phyloP scores from a whole-genome alignment of 2,888 invertebrate species.

The Graphium colonna region DNA sequence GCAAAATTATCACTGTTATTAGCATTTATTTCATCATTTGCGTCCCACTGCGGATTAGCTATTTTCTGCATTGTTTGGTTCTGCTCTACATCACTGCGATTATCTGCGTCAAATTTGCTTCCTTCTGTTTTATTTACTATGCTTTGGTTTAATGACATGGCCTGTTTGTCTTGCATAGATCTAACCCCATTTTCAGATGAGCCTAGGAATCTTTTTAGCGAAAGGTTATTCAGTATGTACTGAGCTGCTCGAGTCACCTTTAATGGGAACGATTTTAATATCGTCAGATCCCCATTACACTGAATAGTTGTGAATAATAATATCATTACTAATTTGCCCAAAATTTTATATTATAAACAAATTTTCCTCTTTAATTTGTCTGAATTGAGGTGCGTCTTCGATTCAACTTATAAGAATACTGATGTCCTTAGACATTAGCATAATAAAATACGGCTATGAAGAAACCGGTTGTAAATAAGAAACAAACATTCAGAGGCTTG shows the following conservation, averaged over 20 bases:
- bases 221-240: conserved; percentile 1
- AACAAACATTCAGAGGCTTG: not conserved
- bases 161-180: not conserved
- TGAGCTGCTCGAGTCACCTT: not conserved
- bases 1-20: conserved; percentile 6
- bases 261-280: not conserved
- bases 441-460: not conserved
- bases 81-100: not conserved
- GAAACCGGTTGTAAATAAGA: not conserved
- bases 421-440: not conserved
- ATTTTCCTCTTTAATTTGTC: not conserved
- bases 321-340: not conserved
- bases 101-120: not conserved
- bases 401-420: not conserved
- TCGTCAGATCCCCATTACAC: conserved; percentile 4
- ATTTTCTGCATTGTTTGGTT: conserved; percentile 2
- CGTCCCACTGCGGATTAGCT: conserved; percentile 4
- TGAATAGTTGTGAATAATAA: conserved; percentile 2
- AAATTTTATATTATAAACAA: conserved; percentile 3
- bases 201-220: not conserved
- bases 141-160: not conserved
- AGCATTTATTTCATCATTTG: conserved; percentile 4
- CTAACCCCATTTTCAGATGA: not conserved
- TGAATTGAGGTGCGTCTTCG: conserved; percentile 1
- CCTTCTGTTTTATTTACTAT: not conserved